Percentiles rank a stretch among this genome's conserved stretches.
Evolutionary conservation across 2,797 vertebrate species (phyloP).

Genomic region (Discoglossus pictus): DNA sequence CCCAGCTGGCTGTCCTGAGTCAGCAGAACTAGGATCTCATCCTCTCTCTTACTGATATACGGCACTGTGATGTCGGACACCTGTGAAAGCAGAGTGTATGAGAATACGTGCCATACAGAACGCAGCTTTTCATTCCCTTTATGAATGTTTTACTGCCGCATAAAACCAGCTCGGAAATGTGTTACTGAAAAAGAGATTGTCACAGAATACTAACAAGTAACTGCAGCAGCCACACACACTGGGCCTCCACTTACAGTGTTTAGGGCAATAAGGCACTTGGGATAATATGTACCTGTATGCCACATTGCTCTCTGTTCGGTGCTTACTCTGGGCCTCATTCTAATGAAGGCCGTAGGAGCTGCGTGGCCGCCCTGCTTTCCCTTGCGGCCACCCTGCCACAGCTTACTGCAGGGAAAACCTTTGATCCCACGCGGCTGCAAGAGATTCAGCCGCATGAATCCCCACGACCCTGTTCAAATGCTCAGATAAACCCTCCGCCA

Average conservation of each 20-base stretch:
- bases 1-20: conserved; percentile 26
- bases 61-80: conserved; percentile 23
- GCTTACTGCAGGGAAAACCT: no score
- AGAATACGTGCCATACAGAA: conserved; percentile 25
- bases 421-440: no score
- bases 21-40: conserved; percentile 10
- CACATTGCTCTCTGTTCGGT: no score
- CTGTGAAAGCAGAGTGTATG: conserved; percentile 25
- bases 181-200: conserved; percentile 29
- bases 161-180: conserved; percentile 37
- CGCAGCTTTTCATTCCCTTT: conserved; percentile 35
- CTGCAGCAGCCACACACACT: conserved; percentile 1
- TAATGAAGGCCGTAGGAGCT: no score
- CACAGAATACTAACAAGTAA: conserved; percentile 40
- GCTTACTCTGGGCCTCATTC: no score
- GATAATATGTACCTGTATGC: no score
- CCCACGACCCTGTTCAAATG: no score
- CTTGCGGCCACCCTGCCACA: no score
- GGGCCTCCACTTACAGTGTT: background rate
- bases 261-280: no score
- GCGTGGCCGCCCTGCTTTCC: no score
- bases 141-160: conserved; percentile 43
- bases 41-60: conserved; percentile 27
- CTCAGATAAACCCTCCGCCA: no score
- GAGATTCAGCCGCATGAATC: no score